Evolutionary conservation across 2,113 vertebrate genomes (phyloP).

Genomic region (Mastomys natalensis): DNA sequence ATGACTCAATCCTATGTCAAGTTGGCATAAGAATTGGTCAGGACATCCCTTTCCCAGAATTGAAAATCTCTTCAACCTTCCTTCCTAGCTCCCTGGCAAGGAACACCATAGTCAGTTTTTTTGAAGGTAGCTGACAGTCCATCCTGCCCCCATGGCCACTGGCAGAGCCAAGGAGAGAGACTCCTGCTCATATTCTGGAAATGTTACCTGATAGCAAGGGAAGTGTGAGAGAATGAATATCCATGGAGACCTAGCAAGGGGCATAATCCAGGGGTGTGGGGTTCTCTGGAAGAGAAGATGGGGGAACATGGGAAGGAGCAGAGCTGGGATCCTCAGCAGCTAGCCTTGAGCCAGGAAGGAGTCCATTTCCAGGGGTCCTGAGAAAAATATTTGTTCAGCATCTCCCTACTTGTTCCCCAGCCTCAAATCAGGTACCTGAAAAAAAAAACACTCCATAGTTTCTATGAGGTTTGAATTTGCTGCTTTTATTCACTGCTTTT

Average conservation of each 20-base stretch:
- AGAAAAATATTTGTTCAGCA: not conserved
- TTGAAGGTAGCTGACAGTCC: not conserved
- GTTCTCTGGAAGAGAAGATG: not conserved
- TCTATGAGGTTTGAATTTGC: accelerated
- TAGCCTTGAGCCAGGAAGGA: not conserved
- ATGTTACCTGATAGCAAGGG: not conserved
- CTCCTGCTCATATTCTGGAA: not conserved
- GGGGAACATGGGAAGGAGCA: not conserved
- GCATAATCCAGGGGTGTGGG: accelerated
- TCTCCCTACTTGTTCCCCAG: not conserved
- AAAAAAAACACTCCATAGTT: not conserved
- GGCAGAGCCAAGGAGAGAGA: accelerated
- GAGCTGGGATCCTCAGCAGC: not conserved
- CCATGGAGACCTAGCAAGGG: too few species aligned
- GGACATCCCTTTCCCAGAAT: not conserved
- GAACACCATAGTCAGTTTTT: accelerated
- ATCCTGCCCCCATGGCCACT: not conserved
- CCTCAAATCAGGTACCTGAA: not conserved
- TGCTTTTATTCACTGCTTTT: not conserved
- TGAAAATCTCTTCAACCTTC: not conserved
- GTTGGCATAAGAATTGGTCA: not conserved
- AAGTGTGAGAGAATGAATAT: accelerated
- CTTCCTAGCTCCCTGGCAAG: too few species aligned
- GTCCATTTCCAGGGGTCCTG: not conserved
- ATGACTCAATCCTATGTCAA: not conserved